Base-by-base conservation (phyloP, 2,797 vertebrate species). In the Notolabrus celidotus region DNA sequence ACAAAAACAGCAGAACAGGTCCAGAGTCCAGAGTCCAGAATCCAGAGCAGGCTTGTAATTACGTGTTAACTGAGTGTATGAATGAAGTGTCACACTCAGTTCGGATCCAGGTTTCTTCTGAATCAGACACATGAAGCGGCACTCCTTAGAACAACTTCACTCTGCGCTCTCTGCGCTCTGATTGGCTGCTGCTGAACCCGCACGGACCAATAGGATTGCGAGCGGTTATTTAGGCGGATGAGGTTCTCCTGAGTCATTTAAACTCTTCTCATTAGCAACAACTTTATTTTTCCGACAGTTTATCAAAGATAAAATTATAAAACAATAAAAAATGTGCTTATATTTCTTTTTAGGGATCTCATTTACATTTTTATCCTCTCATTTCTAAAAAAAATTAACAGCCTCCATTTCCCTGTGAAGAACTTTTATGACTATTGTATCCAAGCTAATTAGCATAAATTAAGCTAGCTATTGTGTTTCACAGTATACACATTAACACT, bases 141-240 rank as follows among this genome's bases (percentile, higher is more conserved):
- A 3, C 86, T 69, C 79, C 85, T 87, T 82, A 67, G 73, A 88
- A 31, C 39, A 42, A 67, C 69, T 36, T 2, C 31, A 19, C 66
- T 20, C 69, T 10, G 61, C 25, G 52, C 59, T 49, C 36, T 16
- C 66, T 31, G 58, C 0, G 1, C 51, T 69, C 67, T 72, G 89
- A 95, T 93, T 94, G 92, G 93, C 79, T 79, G 52, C 1, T 45
- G 22, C 68, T 27, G 27, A n/a, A 38, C 16, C 2, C 2, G 20
- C 31, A 0, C 0, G 16, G 17, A 41, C 85, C 88, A 77, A 92
- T 94, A 42, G 79, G 80, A 64, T 41, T 15, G 4, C 22, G 25
- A 46, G 45, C 53, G 23, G 75, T 52, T 60, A 42, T 14, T 22
- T 51, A 67, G n/a, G 20, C 10, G 20, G 5, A 41, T 23, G 71